phyloP scores from a whole-genome alignment of 1,140 invertebrate species.

The Batillaria attramentaria region DNA sequence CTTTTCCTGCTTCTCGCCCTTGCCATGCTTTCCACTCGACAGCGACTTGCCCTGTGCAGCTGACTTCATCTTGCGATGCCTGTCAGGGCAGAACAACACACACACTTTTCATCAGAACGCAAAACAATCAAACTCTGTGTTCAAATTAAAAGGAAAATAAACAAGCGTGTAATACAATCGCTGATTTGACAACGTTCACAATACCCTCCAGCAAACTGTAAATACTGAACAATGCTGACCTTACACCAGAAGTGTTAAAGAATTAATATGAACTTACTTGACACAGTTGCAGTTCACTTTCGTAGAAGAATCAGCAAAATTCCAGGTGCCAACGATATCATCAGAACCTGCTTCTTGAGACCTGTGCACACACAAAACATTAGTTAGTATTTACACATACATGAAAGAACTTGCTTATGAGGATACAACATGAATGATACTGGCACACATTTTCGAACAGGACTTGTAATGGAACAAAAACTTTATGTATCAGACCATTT shows the following conservation, averaged over 20 bases:
- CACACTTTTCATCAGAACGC: neutral
- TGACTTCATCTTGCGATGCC: constrained; percentile 54
- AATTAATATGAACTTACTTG: constrained; percentile 58
- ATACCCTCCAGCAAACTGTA: neutral
- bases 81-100: constrained; percentile 14
- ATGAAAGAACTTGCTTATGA: too few relatives aligned
- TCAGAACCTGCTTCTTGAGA: constrained; percentile 42
- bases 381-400: too few relatives aligned
- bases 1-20: constrained; percentile 65
- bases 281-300: constrained; percentile 71
- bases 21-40: constrained; percentile 46
- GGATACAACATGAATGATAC: too few relatives aligned
- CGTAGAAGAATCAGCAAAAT: constrained; percentile 82
- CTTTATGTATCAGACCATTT: too few relatives aligned
- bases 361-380: constrained; percentile 33
- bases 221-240: neutral
- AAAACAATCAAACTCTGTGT: neutral
- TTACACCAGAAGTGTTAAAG: neutral
- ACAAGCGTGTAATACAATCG: too few relatives aligned
- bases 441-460: too few relatives aligned
- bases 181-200: neutral
- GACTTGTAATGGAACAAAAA: too few relatives aligned
- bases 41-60: constrained; percentile 30
- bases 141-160: neutral
- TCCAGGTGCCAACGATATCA: constrained; percentile 79